Conservation (phyloP, 2,113 vertebrate genomes). For the Pseudolaguvia tuberculata region DNA sequence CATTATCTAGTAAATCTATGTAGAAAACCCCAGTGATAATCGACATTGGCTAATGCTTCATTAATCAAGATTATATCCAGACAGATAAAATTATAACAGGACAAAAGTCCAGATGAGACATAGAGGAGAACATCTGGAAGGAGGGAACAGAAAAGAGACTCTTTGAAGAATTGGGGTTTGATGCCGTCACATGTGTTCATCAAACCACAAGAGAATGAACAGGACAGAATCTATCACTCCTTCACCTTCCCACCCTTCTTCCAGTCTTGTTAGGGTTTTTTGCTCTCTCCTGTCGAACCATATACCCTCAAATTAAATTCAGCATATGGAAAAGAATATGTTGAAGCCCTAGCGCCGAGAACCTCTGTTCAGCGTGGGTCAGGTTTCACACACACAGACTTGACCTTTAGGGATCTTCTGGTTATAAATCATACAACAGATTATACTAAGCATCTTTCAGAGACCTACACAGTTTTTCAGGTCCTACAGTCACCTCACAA, state of each 20-base stretch:
- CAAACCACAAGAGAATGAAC: slow-evolving; percentile 12
- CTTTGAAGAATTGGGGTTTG: slow-evolving; percentile 62
- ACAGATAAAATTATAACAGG: neutral
- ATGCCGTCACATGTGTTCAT: slow-evolving; percentile 35
- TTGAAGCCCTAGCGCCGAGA: neutral
- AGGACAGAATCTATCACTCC: slow-evolving; percentile 21
- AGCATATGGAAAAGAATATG: neutral
- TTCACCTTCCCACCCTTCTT: slow-evolving; percentile 6
- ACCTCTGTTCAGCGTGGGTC: neutral
- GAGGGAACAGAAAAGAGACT: slow-evolving; percentile 58
- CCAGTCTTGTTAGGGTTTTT: neutral
- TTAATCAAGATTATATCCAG: slow-evolving; percentile 16
- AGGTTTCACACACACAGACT: neutral
- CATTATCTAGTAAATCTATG: too few species aligned
- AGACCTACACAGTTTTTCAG: neutral
- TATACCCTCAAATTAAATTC: slow-evolving; percentile 12
- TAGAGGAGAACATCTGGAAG: slow-evolving; percentile 56
- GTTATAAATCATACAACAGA: neutral
- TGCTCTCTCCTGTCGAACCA: slow-evolving; percentile 10
- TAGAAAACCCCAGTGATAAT: neutral
- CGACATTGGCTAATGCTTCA: neutral
- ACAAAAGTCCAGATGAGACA: slow-evolving; percentile 8
- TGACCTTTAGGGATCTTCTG: neutral
- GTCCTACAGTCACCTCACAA: too few species aligned
- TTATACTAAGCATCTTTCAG: neutral